A percentile compares a stretch with the other conserved stretches of the same genome.
Evolutionary conservation across 2,797 vertebrate genomes (phyloP).

Genomic region (Amphiprion clarkii): DNA sequence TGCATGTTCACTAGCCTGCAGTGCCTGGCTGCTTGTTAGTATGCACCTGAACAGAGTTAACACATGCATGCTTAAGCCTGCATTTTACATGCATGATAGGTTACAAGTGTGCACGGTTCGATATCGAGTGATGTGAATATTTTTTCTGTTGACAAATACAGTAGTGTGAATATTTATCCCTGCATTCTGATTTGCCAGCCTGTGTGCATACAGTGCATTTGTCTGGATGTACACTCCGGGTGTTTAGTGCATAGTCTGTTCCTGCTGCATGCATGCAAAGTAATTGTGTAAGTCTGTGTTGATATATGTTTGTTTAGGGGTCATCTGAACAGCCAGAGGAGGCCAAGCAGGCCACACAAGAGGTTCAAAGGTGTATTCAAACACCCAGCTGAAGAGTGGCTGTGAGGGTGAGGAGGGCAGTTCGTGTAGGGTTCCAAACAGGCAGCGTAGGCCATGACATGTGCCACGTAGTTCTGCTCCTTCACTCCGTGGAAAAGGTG

Average conservation of each 20-base stretch:
- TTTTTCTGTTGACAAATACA: slow-evolving; percentile 39
- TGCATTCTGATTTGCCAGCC: slow-evolving; percentile 35
- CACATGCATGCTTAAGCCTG: slow-evolving; percentile 19
- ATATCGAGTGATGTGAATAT: neutral
- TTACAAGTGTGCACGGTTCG: slow-evolving; percentile 7
- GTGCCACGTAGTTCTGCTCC: slow-evolving; percentile 90
- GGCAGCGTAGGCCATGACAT: slow-evolving; percentile 88
- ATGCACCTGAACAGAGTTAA: slow-evolving; percentile 27
- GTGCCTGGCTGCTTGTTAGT: slow-evolving; percentile 12
- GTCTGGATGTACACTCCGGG: slow-evolving; percentile 7
- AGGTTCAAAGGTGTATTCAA: slow-evolving; percentile 33
- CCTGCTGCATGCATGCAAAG: slow-evolving; percentile 36
- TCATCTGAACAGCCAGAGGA: slow-evolving; percentile 83
- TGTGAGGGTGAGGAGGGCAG: slow-evolving; percentile 74
- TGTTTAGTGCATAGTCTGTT: slow-evolving; percentile 35
- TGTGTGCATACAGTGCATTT: slow-evolving; percentile 21
- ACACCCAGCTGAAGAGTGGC: slow-evolving; percentile 35
- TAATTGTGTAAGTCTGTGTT: slow-evolving; percentile 9
- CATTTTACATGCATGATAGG: slow-evolving; percentile 13
- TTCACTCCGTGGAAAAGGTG: slow-evolving; percentile 89
- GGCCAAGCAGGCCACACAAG: slow-evolving; percentile 59
- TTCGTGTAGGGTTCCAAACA: slow-evolving; percentile 87
- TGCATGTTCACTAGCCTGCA: slow-evolving; percentile 9
- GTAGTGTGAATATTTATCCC: slow-evolving; percentile 39
- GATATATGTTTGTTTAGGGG: slow-evolving; percentile 11